Percentiles rank a stretch among this genome's conserved stretches.
Evolutionary conservation across 1,140 invertebrate genomes (phyloP).

Genomic region (Antheraea pernyi): DNA sequence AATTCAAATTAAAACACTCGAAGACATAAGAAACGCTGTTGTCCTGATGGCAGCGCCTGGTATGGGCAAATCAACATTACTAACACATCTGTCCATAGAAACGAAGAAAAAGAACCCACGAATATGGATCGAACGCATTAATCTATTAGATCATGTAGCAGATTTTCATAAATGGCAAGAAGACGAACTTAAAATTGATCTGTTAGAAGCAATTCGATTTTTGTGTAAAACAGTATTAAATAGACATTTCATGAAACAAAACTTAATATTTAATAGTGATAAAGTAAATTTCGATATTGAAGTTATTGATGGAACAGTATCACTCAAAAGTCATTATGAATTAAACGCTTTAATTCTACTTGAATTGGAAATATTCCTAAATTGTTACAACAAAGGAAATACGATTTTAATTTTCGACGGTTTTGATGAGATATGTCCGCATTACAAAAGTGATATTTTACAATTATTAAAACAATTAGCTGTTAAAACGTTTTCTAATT

Average conservation of each 20-base stretch:
- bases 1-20: constrained; percentile 15
- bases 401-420: constrained; percentile 28
- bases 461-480: neutral
- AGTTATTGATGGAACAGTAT: neutral
- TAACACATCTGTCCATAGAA: constrained; percentile 24
- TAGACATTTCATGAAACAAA: neutral
- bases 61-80: constrained; percentile 25
- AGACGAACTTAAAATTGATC: neutral
- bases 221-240: constrained; percentile 15
- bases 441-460: constrained; percentile 17
- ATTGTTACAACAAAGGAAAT: constrained; percentile 20
- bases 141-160: constrained; percentile 11
- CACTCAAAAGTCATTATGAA: neutral
- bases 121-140: constrained; percentile 20
- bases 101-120: constrained; percentile 21
- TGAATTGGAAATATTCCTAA: constrained; percentile 24
- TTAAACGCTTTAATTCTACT: neutral
- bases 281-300: constrained; percentile 10
- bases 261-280: constrained; percentile 8
- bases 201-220: constrained; percentile 11
- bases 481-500: neutral
- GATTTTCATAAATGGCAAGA: constrained; percentile 17
- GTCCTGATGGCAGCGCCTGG: constrained; percentile 19
- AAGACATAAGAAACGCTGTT: constrained; percentile 18
- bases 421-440: constrained; percentile 23